phyloP scores from a whole-genome alignment of 2,797 vertebrate species.

The Falco berigora region DNA sequence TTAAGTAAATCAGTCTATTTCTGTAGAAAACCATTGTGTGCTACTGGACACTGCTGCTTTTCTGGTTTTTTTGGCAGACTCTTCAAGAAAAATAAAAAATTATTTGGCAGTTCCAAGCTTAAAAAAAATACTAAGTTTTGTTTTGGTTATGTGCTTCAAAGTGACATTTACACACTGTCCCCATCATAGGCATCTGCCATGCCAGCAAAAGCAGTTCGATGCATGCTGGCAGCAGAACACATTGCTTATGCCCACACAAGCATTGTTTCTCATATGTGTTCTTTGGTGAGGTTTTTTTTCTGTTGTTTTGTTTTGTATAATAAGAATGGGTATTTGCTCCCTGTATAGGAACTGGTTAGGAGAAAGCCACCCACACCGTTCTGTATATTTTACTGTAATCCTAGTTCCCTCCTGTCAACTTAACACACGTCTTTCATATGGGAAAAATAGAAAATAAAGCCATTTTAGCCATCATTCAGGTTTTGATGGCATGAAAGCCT shows the following conservation, averaged over 20 bases:
- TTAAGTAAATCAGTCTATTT: background rate
- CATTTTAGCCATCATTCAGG: background rate
- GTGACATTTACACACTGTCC: slow-evolving; percentile 22
- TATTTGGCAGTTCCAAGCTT: background rate
- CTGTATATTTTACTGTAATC: background rate
- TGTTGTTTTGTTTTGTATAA: background rate
- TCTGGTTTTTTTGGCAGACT: background rate
- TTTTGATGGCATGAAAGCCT: background rate
- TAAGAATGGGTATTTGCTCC: background rate
- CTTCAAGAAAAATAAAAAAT: background rate
- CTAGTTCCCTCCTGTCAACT: background rate
- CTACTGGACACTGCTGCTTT: background rate
- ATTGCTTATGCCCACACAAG: background rate
- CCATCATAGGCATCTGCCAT: background rate
- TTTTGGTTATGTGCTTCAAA: background rate
- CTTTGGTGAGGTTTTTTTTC: background rate
- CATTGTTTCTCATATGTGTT: background rate
- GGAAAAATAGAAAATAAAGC: background rate
- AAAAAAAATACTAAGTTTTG: background rate
- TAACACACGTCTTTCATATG: background rate
- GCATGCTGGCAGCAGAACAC: background rate
- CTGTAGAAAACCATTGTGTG: background rate
- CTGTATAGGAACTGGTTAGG: background rate
- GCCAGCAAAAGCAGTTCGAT: background rate
- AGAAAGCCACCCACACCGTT: background rate